Evolutionary conservation across 2,113 vertebrate genomes (phyloP).

Genomic region (Myiozetetes cayanensis): DNA sequence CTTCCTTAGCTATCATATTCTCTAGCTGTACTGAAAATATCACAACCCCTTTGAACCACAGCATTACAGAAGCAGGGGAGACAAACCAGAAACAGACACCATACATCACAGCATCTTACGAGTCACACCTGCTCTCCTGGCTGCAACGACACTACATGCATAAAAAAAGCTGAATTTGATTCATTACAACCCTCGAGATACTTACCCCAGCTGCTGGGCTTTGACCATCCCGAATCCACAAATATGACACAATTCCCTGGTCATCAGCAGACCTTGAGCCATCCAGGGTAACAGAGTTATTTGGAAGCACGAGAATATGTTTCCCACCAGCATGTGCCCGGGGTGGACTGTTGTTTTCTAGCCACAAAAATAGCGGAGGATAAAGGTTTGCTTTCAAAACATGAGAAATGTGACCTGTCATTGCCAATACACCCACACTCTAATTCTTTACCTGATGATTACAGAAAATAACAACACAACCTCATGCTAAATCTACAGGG

Average conservation of each 20-base stretch:
- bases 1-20: not conserved
- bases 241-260: slow-evolving; percentile 78
- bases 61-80: not conserved
- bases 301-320: slow-evolving; percentile 85
- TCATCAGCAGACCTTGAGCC: slow-evolving; percentile 85
- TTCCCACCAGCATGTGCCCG: slow-evolving; percentile 86
- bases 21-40: not conserved
- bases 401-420: not conserved
- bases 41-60: not conserved
- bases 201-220: slow-evolving; percentile 92
- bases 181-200: not conserved
- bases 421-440: not conserved
- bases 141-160: accelerated
- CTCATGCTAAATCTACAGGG: not conserved
- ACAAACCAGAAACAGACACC: not conserved
- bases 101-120: not conserved
- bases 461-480: not conserved
- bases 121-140: not conserved
- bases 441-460: not conserved
- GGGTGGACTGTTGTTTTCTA: slow-evolving; percentile 79
- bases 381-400: slow-evolving; percentile 43
- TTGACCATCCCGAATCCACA: slow-evolving; percentile 86
- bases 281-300: slow-evolving; percentile 85
- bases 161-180: not conserved
- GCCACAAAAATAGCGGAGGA: slow-evolving; percentile 48